Conservation (phyloP, 2,888 invertebrate genomes). For the Sicus ferrugineus region DNA sequence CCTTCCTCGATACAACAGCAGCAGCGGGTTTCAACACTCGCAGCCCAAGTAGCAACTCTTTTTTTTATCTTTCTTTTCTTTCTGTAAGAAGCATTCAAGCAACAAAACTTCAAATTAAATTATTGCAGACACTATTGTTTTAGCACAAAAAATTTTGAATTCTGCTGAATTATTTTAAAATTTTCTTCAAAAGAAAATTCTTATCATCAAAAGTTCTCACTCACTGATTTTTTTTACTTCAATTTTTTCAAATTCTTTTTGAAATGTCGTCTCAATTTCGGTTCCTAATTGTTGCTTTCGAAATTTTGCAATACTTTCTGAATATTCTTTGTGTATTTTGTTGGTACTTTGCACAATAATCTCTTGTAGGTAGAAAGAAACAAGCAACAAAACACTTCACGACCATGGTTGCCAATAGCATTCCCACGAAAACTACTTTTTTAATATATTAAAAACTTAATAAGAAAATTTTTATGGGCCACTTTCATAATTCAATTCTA, state of each 20-base stretch:
- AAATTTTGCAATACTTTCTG: slow-evolving; percentile 5
- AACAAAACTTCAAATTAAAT: slow-evolving; percentile 17
- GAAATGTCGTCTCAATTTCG: slow-evolving; percentile 2
- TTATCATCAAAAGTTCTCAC: slow-evolving; percentile 17
- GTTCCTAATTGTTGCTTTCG: not conserved
- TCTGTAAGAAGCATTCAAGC: slow-evolving; percentile 21
- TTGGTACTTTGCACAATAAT: too few relatives aligned
- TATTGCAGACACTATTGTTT: slow-evolving; percentile 31
- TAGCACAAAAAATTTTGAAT: slow-evolving; percentile 42
- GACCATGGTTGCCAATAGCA: too few relatives aligned
- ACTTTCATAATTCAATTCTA: too few relatives aligned
- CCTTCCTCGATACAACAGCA: slow-evolving; percentile 6
- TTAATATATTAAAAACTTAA: too few relatives aligned
- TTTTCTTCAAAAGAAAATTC: too few relatives aligned
- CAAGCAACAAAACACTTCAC: too few relatives aligned
- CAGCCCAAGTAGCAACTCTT: too few relatives aligned
- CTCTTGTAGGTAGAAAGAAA: too few relatives aligned
- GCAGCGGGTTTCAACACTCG: not conserved
- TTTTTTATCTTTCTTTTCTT: slow-evolving; percentile 19
- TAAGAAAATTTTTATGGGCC: too few relatives aligned
- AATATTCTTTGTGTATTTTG: slow-evolving; percentile 7
- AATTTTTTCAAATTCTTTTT: slow-evolving; percentile 25
- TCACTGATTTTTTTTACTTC: slow-evolving; percentile 34
- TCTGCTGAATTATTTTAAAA: slow-evolving; percentile 24
- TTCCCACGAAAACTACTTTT: too few relatives aligned